Evolutionary conservation across 2,888 invertebrate genomes (phyloP).

Genomic region (Amiota mariae): DNA sequence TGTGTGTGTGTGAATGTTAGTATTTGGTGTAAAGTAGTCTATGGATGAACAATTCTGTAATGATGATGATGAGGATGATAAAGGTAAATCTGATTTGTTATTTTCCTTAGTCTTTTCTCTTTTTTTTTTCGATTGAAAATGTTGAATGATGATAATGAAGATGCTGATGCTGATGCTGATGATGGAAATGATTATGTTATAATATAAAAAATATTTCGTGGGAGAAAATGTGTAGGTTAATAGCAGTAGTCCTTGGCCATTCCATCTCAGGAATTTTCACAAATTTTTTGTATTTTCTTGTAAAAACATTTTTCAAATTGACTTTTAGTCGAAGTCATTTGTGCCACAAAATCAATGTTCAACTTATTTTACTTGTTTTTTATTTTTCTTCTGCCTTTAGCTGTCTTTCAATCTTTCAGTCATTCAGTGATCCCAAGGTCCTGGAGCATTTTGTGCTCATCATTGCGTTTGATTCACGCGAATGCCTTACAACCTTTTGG

Average conservation of each 20-base stretch:
- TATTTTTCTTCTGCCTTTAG: neutral
- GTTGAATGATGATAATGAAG: neutral
- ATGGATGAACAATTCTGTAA: neutral
- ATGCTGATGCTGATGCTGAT: neutral
- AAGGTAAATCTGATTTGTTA: neutral
- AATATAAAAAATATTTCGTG: neutral
- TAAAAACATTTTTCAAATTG: no score
- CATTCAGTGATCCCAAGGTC: neutral
- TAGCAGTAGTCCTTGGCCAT: neutral
- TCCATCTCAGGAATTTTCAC: neutral
- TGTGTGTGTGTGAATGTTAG: neutral
- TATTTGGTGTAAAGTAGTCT: neutral
- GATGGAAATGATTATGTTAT: neutral
- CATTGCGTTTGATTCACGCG: slow-evolving; percentile 6
- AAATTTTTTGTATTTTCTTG: slow-evolving; percentile 15
- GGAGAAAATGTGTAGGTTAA: neutral
- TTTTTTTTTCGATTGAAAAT: neutral
- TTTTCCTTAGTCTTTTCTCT: no score
- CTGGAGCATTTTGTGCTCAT: neutral
- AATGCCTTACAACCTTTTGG: slow-evolving; percentile 61
- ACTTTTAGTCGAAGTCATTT: no score
- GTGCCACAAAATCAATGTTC: no score
- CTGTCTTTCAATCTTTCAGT: neutral
- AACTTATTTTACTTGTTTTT: no score
- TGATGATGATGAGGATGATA: neutral